Conservation (phyloP, 2,888 invertebrate species). For the Ypsolopha scabrella region DNA sequence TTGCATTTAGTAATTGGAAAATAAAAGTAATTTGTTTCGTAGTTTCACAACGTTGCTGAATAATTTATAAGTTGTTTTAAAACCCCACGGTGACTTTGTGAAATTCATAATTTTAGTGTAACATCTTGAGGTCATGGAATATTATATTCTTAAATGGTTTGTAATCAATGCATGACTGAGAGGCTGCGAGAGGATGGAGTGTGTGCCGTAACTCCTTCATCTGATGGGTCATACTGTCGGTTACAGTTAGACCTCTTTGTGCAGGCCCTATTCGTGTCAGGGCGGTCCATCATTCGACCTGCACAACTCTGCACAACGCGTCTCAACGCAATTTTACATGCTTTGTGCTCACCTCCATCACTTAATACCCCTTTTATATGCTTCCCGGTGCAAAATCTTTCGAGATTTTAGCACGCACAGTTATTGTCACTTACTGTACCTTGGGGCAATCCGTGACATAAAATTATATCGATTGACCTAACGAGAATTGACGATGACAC, state of each 20-base stretch:
- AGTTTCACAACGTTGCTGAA: too few relatives aligned
- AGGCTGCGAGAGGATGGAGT: neutral
- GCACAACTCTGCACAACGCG: constrained; percentile 7
- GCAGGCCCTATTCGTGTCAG: constrained; percentile 47
- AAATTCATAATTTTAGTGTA: too few relatives aligned
- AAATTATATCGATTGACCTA: neutral
- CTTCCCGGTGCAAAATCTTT: neutral
- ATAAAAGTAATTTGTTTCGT: too few relatives aligned
- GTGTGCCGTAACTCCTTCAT: constrained; percentile 24
- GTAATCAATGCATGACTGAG: neutral
- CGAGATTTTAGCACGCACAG: neutral
- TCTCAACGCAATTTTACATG: constrained; percentile 30
- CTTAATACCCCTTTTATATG: constrained; percentile 11
- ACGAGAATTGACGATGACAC: too few relatives aligned
- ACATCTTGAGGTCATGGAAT: too few relatives aligned
- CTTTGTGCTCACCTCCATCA: constrained; percentile 26
- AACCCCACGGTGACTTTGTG: too few relatives aligned
- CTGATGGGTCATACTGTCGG: constrained; percentile 43
- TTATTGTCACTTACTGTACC: neutral
- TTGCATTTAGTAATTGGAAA: too few relatives aligned
- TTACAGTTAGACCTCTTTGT: constrained; percentile 54
- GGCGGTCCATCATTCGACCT: constrained; percentile 40
- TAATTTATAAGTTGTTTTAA: too few relatives aligned
- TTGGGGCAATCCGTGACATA: neutral
- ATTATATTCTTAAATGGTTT: neutral